Conservation (phyloP, 2,113 vertebrate genomes). For the Leucoraja erinaceus region DNA sequence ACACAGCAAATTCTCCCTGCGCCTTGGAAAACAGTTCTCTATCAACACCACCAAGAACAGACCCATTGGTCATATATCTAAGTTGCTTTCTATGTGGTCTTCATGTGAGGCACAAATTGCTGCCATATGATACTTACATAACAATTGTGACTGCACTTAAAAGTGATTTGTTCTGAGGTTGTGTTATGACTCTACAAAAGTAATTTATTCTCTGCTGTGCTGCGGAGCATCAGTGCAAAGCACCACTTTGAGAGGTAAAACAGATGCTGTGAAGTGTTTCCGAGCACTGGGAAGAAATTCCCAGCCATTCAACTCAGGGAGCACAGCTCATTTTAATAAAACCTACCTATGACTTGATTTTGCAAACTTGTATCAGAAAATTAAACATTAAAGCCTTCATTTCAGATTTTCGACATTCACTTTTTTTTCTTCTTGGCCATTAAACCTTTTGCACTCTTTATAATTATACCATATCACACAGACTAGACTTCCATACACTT, state of each 20-base stretch:
- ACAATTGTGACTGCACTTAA: neutral
- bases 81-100: neutral
- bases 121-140: neutral
- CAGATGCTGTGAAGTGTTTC: neutral
- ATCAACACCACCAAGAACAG: neutral
- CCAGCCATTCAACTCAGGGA: neutral
- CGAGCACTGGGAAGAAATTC: neutral
- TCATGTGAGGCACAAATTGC: neutral
- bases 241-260: neutral
- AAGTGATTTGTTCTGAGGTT: constrained; percentile 1
- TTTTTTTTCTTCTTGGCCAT: neutral
- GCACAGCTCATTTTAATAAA: neutral
- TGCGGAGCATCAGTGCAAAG: neutral
- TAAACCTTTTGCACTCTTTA: neutral
- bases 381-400: neutral
- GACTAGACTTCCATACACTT: no score
- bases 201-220: neutral
- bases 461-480: neutral
- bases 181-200: neutral
- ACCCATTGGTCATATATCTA: neutral
- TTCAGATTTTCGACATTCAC: neutral
- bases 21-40: neutral
- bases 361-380: neutral
- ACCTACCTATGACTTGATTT: neutral
- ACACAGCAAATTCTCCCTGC: neutral